A percentile compares a stretch with the other conserved stretches of the same genome.
Conservation (phyloP, 2,888 invertebrate genomes). For the Amphipoea lucens region DNA sequence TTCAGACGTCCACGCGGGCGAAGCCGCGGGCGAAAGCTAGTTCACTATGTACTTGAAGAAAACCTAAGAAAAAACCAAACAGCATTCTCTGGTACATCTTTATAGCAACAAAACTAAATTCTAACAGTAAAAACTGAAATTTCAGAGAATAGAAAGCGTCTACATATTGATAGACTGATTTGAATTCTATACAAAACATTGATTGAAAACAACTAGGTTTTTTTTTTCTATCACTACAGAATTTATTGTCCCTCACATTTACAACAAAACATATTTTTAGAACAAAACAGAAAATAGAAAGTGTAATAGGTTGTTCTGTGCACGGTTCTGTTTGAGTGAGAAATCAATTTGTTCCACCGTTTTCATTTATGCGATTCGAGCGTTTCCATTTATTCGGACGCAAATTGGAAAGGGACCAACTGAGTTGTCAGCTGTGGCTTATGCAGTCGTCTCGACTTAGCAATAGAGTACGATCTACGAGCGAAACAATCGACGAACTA, state of each 20-base stretch:
- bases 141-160: neutral
- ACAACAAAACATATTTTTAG: conserved; percentile 65
- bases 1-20: neutral
- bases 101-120: neutral
- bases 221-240: neutral
- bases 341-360: conserved; percentile 89
- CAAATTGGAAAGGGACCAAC: conserved; percentile 89
- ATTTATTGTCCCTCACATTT: too few relatives aligned
- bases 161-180: neutral
- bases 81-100: neutral
- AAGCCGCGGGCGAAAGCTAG: neutral
- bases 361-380: conserved; percentile 89
- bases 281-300: conserved; percentile 69
- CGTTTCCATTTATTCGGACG: conserved; percentile 88
- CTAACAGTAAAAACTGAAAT: neutral
- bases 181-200: conserved; percentile 9
- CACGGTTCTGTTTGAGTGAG: conserved; percentile 87
- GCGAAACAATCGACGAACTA: conserved; percentile 71
- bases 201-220: neutral
- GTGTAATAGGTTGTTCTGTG: conserved; percentile 75
- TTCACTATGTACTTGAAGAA: neutral
- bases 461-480: conserved; percentile 72
- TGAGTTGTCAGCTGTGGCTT: conserved; percentile 88
- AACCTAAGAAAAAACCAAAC: neutral
- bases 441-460: conserved; percentile 84